A percentile compares a stretch with the other conserved stretches of the same genome.
Evolutionary conservation across 1,140 invertebrate species (phyloP).

Genomic region (Berghia stephanieae): DNA sequence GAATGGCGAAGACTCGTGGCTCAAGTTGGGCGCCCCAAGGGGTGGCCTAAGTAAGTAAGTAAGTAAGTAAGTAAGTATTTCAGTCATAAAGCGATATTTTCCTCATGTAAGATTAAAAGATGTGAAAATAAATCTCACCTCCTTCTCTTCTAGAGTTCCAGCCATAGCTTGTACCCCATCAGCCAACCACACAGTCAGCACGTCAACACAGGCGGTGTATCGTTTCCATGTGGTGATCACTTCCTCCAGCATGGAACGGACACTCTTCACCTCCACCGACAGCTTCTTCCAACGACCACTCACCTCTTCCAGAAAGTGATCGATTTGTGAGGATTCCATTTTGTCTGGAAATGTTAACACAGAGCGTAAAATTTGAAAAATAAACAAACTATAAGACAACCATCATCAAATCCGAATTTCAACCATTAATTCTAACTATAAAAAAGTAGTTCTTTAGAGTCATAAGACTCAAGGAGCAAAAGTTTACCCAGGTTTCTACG

Average conservation of each 20-base stretch:
- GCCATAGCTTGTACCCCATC: conserved; percentile 79
- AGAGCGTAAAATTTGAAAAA: not conserved
- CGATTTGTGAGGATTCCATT: conserved; percentile 80
- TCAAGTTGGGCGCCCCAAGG: too few species aligned
- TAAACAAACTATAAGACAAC: not conserved
- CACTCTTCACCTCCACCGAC: conserved; percentile 87
- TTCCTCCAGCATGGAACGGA: conserved; percentile 86
- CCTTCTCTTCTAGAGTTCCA: conserved; percentile 76
- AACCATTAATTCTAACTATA: too few species aligned
- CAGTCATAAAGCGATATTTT: too few species aligned
- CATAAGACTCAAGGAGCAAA: too few species aligned
- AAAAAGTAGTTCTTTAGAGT: too few species aligned
- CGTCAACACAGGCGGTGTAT: conserved; percentile 78
- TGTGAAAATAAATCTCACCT: conserved; percentile 3
- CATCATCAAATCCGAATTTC: not conserved
- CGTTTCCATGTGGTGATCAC: conserved; percentile 87
- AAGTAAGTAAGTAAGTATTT: too few species aligned
- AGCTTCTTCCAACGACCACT: conserved; percentile 89
- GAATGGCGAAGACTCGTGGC: too few species aligned
- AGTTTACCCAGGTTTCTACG: too few species aligned
- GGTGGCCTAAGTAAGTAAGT: too few species aligned
- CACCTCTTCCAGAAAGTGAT: conserved; percentile 85
- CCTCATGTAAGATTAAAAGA: not conserved
- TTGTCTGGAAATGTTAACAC: conserved; percentile 69
- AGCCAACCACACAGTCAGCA: conserved; percentile 83